Percentiles rank a stretch among this genome's conserved stretches.
These are phyloP conservation scores for Dermochelys coriacea DNA, from an alignment of 2,797 vertebrate genomes.

Conservation along the genomic window DNA sequence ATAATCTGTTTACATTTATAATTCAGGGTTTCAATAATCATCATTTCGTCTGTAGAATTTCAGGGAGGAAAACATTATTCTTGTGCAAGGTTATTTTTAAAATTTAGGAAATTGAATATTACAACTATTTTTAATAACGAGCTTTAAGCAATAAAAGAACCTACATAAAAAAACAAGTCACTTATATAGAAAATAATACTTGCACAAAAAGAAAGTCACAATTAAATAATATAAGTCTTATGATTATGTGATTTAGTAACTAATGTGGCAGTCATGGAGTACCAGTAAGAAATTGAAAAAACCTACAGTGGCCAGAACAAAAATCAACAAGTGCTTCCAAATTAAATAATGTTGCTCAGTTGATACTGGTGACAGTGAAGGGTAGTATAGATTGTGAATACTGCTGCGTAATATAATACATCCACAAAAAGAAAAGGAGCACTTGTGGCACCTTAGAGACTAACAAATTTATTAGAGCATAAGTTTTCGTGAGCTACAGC, in stretches of 20 bases:
- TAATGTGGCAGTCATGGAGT: too few species aligned
- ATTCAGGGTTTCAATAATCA: background rate
- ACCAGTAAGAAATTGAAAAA: background rate
- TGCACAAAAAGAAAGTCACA: too few species aligned
- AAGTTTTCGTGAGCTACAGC: too few species aligned
- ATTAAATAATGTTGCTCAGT: accelerated
- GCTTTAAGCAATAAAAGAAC: too few species aligned
- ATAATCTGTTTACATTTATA: background rate
- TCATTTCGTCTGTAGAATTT: background rate
- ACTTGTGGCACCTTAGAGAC: too few species aligned
- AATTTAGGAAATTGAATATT: background rate
- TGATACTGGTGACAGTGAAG: accelerated
- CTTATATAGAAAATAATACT: too few species aligned
- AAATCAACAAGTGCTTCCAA: accelerated
- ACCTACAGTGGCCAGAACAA: background rate
- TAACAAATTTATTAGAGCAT: too few species aligned
- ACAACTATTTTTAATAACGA: background rate
- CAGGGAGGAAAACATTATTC: background rate
- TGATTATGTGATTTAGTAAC: too few species aligned
- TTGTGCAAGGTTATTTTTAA: background rate
- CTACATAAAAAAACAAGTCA: too few species aligned
- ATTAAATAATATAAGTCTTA: too few species aligned
- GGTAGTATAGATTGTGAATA: accelerated
- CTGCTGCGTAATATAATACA: too few species aligned
- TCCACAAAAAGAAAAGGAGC: too few species aligned